Evolutionary conservation across 2,113 vertebrate species (phyloP).

Genomic region (Ardeotis arabs): DNA sequence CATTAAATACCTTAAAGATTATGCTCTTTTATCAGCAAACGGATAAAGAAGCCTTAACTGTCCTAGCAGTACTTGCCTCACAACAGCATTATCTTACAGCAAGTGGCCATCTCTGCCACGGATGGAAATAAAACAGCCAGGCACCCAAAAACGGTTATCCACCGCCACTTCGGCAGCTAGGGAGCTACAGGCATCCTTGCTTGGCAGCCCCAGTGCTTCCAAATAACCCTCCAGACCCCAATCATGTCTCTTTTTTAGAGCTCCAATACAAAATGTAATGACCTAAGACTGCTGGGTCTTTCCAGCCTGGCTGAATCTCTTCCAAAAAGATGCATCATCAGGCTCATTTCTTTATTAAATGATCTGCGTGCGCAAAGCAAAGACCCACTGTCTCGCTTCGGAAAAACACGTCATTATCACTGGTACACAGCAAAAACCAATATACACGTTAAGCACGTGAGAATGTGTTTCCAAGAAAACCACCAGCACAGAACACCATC

Average conservation of each 20-base stretch:
- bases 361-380: not conserved
- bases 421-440: not conserved
- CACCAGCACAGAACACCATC: not conserved
- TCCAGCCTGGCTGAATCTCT: not conserved
- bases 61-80: not conserved
- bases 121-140: not conserved
- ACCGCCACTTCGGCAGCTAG: not conserved
- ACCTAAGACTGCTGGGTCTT: not conserved
- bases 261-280: not conserved
- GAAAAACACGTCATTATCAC: not conserved
- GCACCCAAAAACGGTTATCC: not conserved
- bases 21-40: not conserved
- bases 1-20: not conserved
- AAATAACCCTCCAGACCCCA: not conserved
- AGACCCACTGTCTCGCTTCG: not conserved
- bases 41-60: not conserved
- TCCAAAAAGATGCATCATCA: not conserved
- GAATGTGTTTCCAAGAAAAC: not conserved
- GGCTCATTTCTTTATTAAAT: not conserved
- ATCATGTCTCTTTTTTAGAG: not conserved
- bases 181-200: not conserved
- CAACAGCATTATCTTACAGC: not conserved
- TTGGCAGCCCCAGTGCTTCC: not conserved
- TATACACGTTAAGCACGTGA: not conserved
- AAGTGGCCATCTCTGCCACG: not conserved